Conservation (phyloP, 2,113 vertebrate species). For the human region DNA sequence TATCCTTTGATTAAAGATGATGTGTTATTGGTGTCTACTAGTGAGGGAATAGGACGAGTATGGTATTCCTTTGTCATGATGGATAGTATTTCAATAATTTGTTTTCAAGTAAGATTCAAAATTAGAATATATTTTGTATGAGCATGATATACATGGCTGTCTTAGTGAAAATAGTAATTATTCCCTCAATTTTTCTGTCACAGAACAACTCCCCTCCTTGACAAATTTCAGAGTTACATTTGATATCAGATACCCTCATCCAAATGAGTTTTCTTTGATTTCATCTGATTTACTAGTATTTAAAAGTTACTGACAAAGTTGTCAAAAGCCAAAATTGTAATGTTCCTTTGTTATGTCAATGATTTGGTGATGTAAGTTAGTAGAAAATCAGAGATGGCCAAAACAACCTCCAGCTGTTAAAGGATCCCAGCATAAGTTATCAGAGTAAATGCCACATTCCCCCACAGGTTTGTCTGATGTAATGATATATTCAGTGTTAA, state of each 20-base stretch:
- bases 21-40: background rate
- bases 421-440: background rate
- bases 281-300: background rate
- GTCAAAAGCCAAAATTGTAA: background rate
- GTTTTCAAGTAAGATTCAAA: background rate
- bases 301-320: background rate
- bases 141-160: background rate
- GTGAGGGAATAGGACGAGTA: background rate
- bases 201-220: background rate
- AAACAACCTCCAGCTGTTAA: background rate
- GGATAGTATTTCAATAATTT: background rate
- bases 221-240: background rate
- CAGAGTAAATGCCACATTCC: background rate
- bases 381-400: background rate
- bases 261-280: background rate
- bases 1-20: background rate
- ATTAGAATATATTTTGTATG: background rate
- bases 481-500: constrained; percentile 25
- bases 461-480: background rate
- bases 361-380: background rate
- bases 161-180: background rate
- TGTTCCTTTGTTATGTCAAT: background rate
- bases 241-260: background rate
- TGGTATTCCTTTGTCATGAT: background rate
- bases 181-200: background rate